Conservation (phyloP, 64 coral and sea anemone genomes). For the Montipora foliosa region DNA sequence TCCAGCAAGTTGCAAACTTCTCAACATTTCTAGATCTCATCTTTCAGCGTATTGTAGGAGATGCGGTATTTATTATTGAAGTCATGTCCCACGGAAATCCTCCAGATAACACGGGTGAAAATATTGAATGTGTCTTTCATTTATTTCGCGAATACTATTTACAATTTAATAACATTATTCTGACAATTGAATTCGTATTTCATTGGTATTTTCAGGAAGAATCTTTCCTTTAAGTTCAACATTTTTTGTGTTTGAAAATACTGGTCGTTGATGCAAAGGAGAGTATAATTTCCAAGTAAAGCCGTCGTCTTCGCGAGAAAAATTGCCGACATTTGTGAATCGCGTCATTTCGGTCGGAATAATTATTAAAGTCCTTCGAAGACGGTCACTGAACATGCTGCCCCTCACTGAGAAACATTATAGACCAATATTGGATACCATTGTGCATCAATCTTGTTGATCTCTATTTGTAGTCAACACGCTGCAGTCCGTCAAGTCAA, state of each 20-base stretch:
- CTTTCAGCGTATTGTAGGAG: background rate
- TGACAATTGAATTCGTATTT: background rate
- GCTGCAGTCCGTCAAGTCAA: slow-evolving; percentile 30
- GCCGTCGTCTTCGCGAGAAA: background rate
- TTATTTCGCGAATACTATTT: slow-evolving; percentile 55
- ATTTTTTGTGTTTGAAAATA: background rate
- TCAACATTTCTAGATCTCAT: background rate
- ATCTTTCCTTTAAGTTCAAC: background rate
- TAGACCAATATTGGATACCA: background rate
- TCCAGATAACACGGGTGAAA: background rate
- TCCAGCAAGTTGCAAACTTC: background rate
- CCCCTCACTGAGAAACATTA: background rate
- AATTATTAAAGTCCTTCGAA: background rate
- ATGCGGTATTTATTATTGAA: background rate
- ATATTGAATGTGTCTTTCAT: background rate
- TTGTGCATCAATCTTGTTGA: background rate
- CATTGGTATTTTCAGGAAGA: background rate
- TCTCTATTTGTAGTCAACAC: background rate
- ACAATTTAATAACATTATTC: slow-evolving; percentile 15
- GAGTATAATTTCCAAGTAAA: background rate
- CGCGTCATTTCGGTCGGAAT: background rate
- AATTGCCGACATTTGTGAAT: background rate
- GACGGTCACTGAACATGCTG: background rate
- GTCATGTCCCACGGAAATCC: background rate
- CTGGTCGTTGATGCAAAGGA: background rate